Conservation (phyloP, 2,888 invertebrate species). For the Sphecodes monilicornis region DNA sequence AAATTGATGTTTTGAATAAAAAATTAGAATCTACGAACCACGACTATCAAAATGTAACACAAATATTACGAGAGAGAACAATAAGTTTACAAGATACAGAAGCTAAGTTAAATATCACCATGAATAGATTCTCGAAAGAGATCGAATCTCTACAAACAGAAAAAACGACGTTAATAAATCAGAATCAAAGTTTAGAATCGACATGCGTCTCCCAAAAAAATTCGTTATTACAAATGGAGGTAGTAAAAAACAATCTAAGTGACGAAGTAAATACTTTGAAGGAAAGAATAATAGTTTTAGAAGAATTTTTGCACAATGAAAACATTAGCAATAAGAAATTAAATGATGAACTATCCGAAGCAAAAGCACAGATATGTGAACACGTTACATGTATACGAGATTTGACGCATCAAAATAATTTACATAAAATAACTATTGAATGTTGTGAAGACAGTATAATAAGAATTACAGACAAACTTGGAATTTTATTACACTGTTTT, state of each 20-base stretch:
- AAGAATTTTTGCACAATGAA: slow-evolving; percentile 57
- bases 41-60: slow-evolving; percentile 28
- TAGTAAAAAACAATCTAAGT: slow-evolving; percentile 43
- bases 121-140: slow-evolving; percentile 42
- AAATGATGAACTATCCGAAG: slow-evolving; percentile 33
- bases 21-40: slow-evolving; percentile 42
- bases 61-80: slow-evolving; percentile 55
- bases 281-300: slow-evolving; percentile 36
- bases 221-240: slow-evolving; percentile 53
- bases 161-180: slow-evolving; percentile 50
- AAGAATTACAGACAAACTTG: slow-evolving; percentile 41
- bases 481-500: slow-evolving; percentile 42
- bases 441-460: slow-evolving; percentile 38
- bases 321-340: slow-evolving; percentile 46
- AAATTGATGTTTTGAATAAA: slow-evolving; percentile 84
- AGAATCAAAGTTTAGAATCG: slow-evolving; percentile 58
- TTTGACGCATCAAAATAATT: slow-evolving; percentile 50
- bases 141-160: slow-evolving; percentile 58
- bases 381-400: slow-evolving; percentile 44
- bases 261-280: slow-evolving; percentile 38
- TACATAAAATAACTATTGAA: slow-evolving; percentile 39
- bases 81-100: slow-evolving; percentile 57
- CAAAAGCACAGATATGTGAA: slow-evolving; percentile 42
- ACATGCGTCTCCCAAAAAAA: slow-evolving; percentile 56
- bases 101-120: slow-evolving; percentile 50